phyloP scores from a whole-genome alignment of 2,888 invertebrate genomes.

The Neocrepidodera transversa region DNA sequence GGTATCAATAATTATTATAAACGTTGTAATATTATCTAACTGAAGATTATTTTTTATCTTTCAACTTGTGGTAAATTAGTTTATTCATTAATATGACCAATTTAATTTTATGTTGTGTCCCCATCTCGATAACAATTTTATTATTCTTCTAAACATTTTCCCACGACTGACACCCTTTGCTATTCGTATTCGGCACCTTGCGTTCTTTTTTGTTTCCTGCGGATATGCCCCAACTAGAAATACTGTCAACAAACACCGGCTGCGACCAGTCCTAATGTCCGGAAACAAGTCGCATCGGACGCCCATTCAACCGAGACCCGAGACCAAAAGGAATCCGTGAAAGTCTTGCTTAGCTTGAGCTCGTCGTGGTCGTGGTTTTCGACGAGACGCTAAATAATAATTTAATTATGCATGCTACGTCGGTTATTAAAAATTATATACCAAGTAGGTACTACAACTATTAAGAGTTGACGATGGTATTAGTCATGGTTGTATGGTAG shows the following conservation, averaged over 20 bases:
- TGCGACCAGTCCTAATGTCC: not conserved
- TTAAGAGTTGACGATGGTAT: conserved; percentile 5
- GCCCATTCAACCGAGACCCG: not conserved
- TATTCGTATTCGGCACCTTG: not conserved
- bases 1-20: too few relatives aligned
- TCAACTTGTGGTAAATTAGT: too few relatives aligned
- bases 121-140: too few relatives aligned
- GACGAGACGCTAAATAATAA: too few relatives aligned
- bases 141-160: too few relatives aligned
- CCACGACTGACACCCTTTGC: not conserved
- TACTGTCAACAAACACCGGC: not conserved
- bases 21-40: too few relatives aligned
- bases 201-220: not conserved
- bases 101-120: too few relatives aligned
- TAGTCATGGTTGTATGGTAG: conserved; percentile 6
- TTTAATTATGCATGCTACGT: too few relatives aligned
- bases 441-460: not conserved
- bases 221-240: not conserved
- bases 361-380: not conserved
- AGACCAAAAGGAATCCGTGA: not conserved
- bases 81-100: too few relatives aligned
- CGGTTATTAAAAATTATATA: conserved; percentile 2
- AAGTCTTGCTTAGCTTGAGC: too few relatives aligned
- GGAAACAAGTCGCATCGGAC: not conserved
- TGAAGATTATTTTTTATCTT: too few relatives aligned